A percentile compares a stretch with the other conserved stretches of the same genome.
These are phyloP conservation scores for Oryzias sinensis DNA, from an alignment of 2,797 vertebrate genomes.

Conservation along the genomic window DNA sequence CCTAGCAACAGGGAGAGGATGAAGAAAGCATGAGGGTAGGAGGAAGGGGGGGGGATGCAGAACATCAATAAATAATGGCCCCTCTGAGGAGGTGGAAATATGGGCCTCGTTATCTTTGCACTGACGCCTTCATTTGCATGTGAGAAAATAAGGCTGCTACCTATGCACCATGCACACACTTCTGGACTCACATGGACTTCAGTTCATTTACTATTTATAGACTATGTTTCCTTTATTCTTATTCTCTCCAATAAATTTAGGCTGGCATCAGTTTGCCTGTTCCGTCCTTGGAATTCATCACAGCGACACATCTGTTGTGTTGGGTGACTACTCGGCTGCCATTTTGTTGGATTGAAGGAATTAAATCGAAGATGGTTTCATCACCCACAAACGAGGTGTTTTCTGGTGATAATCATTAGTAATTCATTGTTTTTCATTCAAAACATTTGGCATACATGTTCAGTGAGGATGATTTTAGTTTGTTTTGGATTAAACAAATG, in stretches of 20 bases:
- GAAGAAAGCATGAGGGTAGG: constrained; percentile 70
- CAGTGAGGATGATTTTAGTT: no score
- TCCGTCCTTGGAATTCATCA: constrained; percentile 31
- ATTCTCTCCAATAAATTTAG: constrained; percentile 48
- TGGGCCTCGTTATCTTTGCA: constrained; percentile 81
- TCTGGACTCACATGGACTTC: constrained; percentile 50
- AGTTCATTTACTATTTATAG: constrained; percentile 71
- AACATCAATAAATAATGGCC: constrained; percentile 88
- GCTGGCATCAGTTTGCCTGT: constrained; percentile 42
- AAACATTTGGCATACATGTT: no score
- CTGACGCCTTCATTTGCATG: constrained; percentile 83
- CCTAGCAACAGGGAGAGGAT: constrained; percentile 82
- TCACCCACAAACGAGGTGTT: not conserved
- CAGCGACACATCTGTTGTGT: constrained; percentile 20
- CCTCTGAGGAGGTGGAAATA: constrained; percentile 82
- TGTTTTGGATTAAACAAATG: no score
- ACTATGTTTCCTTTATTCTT: constrained; percentile 53
- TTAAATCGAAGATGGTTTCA: not conserved
- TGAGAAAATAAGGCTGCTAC: constrained; percentile 75
- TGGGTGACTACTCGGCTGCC: constrained; percentile 16
- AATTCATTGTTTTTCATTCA: no score
- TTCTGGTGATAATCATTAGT: no score
- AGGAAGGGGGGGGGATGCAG: constrained; percentile 72
- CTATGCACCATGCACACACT: constrained; percentile 19
- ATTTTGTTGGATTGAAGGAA: constrained; percentile 41